A percentile compares a stretch with the other conserved stretches of the same genome.
phyloP scores from a whole-genome alignment of 2,113 vertebrate genomes.

The Neodon shergylaensis region DNA sequence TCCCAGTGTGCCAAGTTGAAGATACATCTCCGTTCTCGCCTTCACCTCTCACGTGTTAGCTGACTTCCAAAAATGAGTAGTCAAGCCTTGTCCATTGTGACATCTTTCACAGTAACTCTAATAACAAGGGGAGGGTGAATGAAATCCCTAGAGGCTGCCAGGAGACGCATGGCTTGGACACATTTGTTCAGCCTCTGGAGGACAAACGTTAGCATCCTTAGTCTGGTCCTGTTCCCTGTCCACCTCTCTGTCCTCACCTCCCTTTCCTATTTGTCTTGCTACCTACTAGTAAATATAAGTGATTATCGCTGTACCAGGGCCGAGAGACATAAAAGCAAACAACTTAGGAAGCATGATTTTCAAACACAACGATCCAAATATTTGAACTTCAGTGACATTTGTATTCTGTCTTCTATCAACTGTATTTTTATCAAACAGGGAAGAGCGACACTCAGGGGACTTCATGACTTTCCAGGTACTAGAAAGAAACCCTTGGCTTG shows the following conservation, averaged over 20 bases:
- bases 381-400: constrained; percentile 6
- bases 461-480: neutral
- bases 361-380: neutral
- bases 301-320: neutral
- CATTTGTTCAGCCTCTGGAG: neutral
- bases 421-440: constrained; percentile 1
- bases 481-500: neutral
- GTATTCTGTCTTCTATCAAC: neutral
- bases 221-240: neutral
- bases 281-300: neutral
- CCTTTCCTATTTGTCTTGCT: neutral
- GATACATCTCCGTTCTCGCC: neutral
- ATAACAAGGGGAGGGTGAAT: neutral
- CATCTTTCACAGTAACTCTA: neutral
- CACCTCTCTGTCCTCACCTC: neutral
- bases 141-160: neutral
- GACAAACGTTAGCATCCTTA: neutral
- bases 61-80: neutral
- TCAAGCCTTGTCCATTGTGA: neutral
- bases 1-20: neutral
- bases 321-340: neutral
- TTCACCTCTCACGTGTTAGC: neutral
- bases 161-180: neutral
- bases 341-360: neutral
- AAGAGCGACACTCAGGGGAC: neutral